These are phyloP conservation scores for Crotalus tigris DNA, from an alignment of 2,113 vertebrate species.

Conservation along the genomic window DNA sequence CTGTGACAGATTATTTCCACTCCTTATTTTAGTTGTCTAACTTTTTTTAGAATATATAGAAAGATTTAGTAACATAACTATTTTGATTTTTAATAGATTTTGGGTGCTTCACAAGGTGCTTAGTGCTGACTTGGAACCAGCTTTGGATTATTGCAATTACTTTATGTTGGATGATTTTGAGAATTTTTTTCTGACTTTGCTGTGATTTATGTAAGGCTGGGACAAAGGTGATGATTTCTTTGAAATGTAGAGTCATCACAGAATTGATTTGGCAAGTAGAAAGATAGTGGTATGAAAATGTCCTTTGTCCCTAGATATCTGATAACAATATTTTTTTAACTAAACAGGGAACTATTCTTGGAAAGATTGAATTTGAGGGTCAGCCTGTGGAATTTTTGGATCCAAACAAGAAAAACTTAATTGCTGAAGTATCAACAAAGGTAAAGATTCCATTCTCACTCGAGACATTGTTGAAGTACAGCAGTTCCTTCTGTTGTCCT, in stretches of 20 bases:
- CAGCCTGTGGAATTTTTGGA: conserved; percentile 83
- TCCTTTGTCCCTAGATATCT: conserved; percentile 31
- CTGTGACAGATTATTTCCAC: not conserved
- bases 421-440: conserved; percentile 93
- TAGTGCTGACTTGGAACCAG: not conserved
- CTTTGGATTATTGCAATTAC: not conserved
- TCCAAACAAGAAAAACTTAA: conserved; percentile 85
- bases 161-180: not conserved
- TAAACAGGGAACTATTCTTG: conserved; percentile 86
- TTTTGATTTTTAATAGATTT: conserved; percentile 28
- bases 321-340: conserved; percentile 39
- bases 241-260: not conserved
- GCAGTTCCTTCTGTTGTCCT: not conserved
- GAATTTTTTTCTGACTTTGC: not conserved
- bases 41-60: conserved; percentile 20
- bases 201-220: not conserved
- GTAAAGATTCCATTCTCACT: conserved; percentile 62
- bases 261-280: not conserved
- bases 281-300: not conserved
- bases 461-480: not conserved
- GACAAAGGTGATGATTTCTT: not conserved
- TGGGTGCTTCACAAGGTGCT: not conserved
- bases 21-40: conserved; percentile 25
- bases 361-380: conserved; percentile 96
- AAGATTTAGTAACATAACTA: conserved; percentile 41